Evolutionary conservation across 2,888 invertebrate genomes (phyloP).

Genomic region (Acrocyrtus sp.): DNA sequence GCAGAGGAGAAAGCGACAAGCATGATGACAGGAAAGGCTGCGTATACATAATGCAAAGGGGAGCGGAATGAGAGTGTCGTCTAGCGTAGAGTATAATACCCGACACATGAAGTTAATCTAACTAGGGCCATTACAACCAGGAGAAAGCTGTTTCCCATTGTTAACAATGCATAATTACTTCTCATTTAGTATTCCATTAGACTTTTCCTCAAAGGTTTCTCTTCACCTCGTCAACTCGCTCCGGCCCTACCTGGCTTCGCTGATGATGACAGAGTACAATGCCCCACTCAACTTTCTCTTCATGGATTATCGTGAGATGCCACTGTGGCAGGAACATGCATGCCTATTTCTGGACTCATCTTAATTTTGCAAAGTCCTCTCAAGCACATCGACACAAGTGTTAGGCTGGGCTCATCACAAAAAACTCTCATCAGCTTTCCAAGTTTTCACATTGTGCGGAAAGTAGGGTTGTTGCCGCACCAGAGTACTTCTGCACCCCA

Average conservation of each 20-base stretch:
- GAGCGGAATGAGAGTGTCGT: background rate
- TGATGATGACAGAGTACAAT: background rate
- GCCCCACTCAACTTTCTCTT: background rate
- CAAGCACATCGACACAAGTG: too few relatives aligned
- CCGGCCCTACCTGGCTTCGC: conserved; percentile 13
- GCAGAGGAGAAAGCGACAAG: background rate
- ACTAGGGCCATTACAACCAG: background rate
- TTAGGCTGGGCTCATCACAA: too few relatives aligned
- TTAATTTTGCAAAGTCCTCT: too few relatives aligned
- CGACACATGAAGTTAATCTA: background rate
- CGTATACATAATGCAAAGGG: background rate
- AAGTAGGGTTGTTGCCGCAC: too few relatives aligned
- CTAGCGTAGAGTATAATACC: background rate
- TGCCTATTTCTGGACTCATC: too few relatives aligned
- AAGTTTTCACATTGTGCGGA: too few relatives aligned
- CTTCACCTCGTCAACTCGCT: background rate
- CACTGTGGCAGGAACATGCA: too few relatives aligned
- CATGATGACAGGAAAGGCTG: background rate
- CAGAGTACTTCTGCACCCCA: too few relatives aligned
- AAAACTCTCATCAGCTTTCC: too few relatives aligned
- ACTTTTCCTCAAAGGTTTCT: conserved; percentile 8
- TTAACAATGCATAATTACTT: conserved; percentile 49
- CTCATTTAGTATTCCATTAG: conserved; percentile 52
- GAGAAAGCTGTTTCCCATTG: conserved; percentile 20
- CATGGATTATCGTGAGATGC: too few relatives aligned